Conservation (phyloP, 2,888 invertebrate species). For the Cyclophora albipunctata region DNA sequence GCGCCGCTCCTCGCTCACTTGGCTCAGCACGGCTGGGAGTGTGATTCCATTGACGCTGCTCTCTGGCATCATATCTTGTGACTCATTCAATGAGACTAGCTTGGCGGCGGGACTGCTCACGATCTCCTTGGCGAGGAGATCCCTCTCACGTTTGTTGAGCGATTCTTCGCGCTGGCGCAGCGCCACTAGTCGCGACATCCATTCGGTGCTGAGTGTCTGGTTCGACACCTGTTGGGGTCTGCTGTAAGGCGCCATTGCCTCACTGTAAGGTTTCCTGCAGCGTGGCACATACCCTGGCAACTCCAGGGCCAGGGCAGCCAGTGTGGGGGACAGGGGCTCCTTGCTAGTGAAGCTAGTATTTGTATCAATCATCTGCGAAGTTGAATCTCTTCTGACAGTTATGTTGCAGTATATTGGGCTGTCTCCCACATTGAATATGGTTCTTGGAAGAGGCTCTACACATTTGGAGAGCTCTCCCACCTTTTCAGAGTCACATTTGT, state of each 20-base stretch:
- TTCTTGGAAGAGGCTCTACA: slow-evolving; percentile 50
- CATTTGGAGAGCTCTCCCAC: slow-evolving; percentile 46
- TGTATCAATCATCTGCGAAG: slow-evolving; percentile 17
- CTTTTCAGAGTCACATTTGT: slow-evolving; percentile 66
- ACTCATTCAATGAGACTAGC: slow-evolving; percentile 36
- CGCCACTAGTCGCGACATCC: slow-evolving; percentile 72
- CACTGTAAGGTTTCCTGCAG: slow-evolving; percentile 46
- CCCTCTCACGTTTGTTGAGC: slow-evolving; percentile 67
- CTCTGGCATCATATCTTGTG: slow-evolving; percentile 21
- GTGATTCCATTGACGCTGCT: slow-evolving; percentile 56
- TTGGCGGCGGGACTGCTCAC: slow-evolving; percentile 53
- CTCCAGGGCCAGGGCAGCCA: slow-evolving; percentile 64
- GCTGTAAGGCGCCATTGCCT: slow-evolving; percentile 36
- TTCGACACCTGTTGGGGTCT: slow-evolving; percentile 70
- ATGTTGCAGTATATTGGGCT: slow-evolving; percentile 61
- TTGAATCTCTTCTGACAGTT: slow-evolving; percentile 28
- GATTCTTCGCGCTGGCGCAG: slow-evolving; percentile 69
- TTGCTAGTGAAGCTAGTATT: slow-evolving; percentile 25
- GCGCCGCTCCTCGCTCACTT: slow-evolving; percentile 25
- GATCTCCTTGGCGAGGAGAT: slow-evolving; percentile 61
- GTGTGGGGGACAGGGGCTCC: slow-evolving; percentile 54
- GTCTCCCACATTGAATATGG: slow-evolving; percentile 31
- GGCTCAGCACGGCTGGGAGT: slow-evolving; percentile 48
- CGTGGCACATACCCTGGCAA: slow-evolving; percentile 66
- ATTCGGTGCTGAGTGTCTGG: slow-evolving; percentile 71